A percentile compares a stretch with the other conserved stretches of the same genome.
Evolutionary conservation across 2,113 vertebrate genomes (phyloP).

Genomic region (Oryzias melastigma): DNA sequence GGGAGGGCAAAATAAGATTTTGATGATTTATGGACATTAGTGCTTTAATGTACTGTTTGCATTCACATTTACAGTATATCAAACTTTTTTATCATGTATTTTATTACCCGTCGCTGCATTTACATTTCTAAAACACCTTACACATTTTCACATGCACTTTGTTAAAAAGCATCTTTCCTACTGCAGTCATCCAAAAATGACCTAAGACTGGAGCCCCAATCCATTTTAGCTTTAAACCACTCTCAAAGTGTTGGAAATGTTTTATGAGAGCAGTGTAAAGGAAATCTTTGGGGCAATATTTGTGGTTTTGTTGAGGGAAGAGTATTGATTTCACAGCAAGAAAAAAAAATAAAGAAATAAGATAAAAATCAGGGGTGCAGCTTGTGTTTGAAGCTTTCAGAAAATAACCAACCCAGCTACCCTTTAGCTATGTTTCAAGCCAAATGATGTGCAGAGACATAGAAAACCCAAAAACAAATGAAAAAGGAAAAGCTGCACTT

Average conservation of each 20-base stretch:
- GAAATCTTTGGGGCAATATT: constrained; percentile 20
- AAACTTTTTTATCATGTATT: constrained; percentile 1
- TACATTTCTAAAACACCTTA: constrained; percentile 34
- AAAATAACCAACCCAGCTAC: not conserved
- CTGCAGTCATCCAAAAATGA: constrained; percentile 31
- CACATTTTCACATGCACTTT: constrained; percentile 22
- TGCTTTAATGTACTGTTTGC: not conserved
- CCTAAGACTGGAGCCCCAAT: constrained; percentile 21
- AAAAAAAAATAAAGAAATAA: not conserved
- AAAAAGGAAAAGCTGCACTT: constrained; percentile 5
- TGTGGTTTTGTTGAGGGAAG: not conserved
- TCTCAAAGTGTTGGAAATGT: constrained; percentile 25
- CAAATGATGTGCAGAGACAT: not conserved
- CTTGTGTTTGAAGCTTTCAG: constrained; percentile 8
- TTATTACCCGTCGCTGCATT: constrained; percentile 5
- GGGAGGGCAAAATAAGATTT: too few relatives aligned
- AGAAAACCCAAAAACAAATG: not conserved
- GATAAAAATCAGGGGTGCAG: constrained; percentile 1
- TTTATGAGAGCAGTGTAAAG: constrained; percentile 26
- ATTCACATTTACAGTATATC: not conserved
- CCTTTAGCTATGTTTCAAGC: not conserved
- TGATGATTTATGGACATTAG: too few relatives aligned
- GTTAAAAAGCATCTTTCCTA: constrained; percentile 34
- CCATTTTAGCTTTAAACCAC: constrained; percentile 43
- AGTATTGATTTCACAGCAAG: constrained; percentile 34